Conservation (phyloP, 2,113 vertebrate species). For the Ameiurus melas region DNA sequence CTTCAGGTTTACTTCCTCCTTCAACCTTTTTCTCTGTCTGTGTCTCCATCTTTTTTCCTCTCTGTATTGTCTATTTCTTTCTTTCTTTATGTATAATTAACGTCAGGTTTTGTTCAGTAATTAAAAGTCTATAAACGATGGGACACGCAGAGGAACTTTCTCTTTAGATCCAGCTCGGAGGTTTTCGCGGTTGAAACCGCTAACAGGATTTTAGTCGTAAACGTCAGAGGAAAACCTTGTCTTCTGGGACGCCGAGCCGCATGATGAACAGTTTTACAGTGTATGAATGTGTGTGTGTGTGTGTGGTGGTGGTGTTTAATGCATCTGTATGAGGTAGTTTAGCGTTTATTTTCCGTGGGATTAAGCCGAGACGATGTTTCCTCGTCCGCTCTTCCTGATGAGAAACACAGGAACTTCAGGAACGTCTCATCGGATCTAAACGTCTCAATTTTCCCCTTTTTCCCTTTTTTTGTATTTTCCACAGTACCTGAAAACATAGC, state of each 20-base stretch:
- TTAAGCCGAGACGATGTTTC: slow-evolving; percentile 30
- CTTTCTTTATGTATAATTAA: not conserved
- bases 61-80: not conserved
- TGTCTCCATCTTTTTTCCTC: not conserved
- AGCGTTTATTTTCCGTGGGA: slow-evolving; percentile 26
- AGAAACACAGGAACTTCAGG: slow-evolving; percentile 38
- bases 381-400: slow-evolving; percentile 44
- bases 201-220: slow-evolving; percentile 41
- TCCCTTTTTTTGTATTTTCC: not conserved
- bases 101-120: not conserved
- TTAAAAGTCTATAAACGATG: not conserved
- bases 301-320: not conserved
- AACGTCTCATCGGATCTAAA: not conserved
- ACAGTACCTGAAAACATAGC: not conserved
- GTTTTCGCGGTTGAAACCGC: slow-evolving; percentile 40
- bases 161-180: not conserved
- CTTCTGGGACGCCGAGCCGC: not conserved
- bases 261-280: not conserved
- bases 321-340: slow-evolving; percentile 14
- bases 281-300: slow-evolving; percentile 12
- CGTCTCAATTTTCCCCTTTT: not conserved
- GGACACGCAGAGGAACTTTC: slow-evolving; percentile 5
- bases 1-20: not conserved
- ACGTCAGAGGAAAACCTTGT: slow-evolving; percentile 9
- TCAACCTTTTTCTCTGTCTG: not conserved